Evolutionary conservation across 2,113 vertebrate genomes (phyloP), one percentile per base, ranked within the genome.

Genomic region (Myotis brandtii): DNA sequence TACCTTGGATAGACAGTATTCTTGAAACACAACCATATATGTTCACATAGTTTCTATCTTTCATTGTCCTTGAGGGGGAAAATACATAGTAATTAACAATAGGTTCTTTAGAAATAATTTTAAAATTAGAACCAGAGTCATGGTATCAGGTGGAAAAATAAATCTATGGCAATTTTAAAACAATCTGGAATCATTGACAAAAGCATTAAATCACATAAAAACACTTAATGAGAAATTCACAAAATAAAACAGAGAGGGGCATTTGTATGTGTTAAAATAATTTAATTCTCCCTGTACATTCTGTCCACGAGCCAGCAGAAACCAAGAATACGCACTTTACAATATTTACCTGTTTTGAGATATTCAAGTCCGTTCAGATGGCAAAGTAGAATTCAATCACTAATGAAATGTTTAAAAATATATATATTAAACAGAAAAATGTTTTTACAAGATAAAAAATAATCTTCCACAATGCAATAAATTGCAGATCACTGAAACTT

Each of bases 211-310:
- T 90, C 40, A 73, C 50, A 86, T 37, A 89, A 90, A 48, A 69
- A 54, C 43, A 83, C 5, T 1, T 37, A 59, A 40, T 48, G 23
- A 73, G n/a, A 93, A 94, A 82, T 79, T 86, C 72, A 80, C 37
- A 80, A 75, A 96, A 96, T 83, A 88, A 93, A 85, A 69, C 66
- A 87, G 20, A 86, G 95, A 76, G 10, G 79, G 32, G 54, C 37
- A 96, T 81, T 77, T 52, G 9, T 93, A 96, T 84, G 75, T 97
- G 96, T 92, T 93, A 98, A 98, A 98, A 98, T 98, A 98, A 98
- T 98, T 98, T 98, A 98, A 97, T 98, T 98, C 73, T 87, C 56
- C 64, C 81, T 94, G 81, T 81, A 95, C 95, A 97, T 43, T 97
- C 16, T 91, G 86, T 95, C 85, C 50, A 50, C 62, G 93, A 86